phyloP scores from a whole-genome alignment of 2,797 vertebrate species.

The Phyllotis vaccarum region DNA sequence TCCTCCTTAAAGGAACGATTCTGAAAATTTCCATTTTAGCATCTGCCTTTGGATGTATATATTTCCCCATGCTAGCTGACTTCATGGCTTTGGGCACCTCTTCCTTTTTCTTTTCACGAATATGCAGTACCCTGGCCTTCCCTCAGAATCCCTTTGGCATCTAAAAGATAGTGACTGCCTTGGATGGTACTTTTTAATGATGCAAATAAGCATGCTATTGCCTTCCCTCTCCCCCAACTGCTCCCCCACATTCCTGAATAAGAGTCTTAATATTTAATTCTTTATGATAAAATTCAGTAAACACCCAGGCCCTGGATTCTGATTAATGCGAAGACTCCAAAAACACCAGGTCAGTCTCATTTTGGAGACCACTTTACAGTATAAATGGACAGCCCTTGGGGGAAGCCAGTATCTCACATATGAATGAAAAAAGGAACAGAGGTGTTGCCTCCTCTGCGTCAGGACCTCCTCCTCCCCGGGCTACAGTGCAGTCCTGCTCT shows the following conservation, averaged over 20 bases:
- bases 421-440: not conserved
- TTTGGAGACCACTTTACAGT: conserved; percentile 45
- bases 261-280: conserved; percentile 55
- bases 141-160: conserved; percentile 56
- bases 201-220: not conserved
- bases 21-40: conserved; percentile 80
- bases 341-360: conserved; percentile 57
- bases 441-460: conserved; percentile 56
- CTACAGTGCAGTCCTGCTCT: conserved; percentile 73
- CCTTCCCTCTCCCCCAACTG: not conserved
- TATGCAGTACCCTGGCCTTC: conserved; percentile 62
- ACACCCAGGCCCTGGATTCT: conserved; percentile 46
- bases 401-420: conserved; percentile 59
- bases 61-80: conserved; percentile 57
- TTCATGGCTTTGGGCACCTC: conserved; percentile 75
- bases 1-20: conserved; percentile 78
- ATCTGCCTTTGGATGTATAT: conserved; percentile 79
- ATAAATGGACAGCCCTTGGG: not conserved
- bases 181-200: not conserved
- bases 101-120: conserved; percentile 60
- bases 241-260: conserved; percentile 21
- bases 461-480: conserved; percentile 69
- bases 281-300: conserved; percentile 60
- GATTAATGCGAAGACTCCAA: conserved; percentile 57
- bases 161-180: conserved; percentile 37